Evolutionary conservation across 1,140 invertebrate species (phyloP).

Genomic region (Dufourea novaeangliae): DNA sequence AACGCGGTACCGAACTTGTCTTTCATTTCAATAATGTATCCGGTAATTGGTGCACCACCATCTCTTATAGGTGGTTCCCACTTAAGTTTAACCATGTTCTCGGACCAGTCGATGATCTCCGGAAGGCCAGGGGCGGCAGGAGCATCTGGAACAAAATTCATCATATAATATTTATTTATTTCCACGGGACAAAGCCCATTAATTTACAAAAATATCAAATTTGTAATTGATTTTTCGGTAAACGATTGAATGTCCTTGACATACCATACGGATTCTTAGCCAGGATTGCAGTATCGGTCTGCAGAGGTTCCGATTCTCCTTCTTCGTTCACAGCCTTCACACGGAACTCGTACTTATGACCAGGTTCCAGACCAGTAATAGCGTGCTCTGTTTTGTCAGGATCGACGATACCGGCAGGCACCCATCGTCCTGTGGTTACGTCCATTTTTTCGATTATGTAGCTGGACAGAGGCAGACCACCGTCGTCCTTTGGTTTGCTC

Average conservation of each 20-base stretch:
- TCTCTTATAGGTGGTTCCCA: constrained; percentile 98
- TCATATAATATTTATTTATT: too few relatives aligned
- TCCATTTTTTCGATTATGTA: constrained; percentile 98
- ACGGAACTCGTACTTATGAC: constrained; percentile 96
- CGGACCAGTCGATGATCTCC: constrained; percentile 96
- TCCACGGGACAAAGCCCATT: too few relatives aligned
- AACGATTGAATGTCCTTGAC: background rate
- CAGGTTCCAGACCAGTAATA: constrained; percentile 94
- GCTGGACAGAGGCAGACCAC: constrained; percentile 93
- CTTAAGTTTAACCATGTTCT: constrained; percentile 95
- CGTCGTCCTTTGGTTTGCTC: constrained; percentile 97
- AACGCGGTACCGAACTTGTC: constrained; percentile 87
- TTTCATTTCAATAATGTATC: constrained; percentile 95
- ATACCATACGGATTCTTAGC: constrained; percentile 98
- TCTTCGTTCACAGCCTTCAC: constrained; percentile 97
- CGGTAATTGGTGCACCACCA: constrained; percentile 97
- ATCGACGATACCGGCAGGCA: constrained; percentile 92
- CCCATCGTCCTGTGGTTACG: constrained; percentile 91
- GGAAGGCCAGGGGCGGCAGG: constrained; percentile 95
- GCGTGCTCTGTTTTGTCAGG: constrained; percentile 93
- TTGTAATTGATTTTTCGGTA: background rate
- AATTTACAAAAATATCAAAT: too few relatives aligned
- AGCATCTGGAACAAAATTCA: constrained; percentile 82
- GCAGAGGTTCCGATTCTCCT: constrained; percentile 96
- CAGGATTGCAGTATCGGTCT: constrained; percentile 91